phyloP scores from a whole-genome alignment of 2,797 vertebrate species.

The Squalus acanthias region DNA sequence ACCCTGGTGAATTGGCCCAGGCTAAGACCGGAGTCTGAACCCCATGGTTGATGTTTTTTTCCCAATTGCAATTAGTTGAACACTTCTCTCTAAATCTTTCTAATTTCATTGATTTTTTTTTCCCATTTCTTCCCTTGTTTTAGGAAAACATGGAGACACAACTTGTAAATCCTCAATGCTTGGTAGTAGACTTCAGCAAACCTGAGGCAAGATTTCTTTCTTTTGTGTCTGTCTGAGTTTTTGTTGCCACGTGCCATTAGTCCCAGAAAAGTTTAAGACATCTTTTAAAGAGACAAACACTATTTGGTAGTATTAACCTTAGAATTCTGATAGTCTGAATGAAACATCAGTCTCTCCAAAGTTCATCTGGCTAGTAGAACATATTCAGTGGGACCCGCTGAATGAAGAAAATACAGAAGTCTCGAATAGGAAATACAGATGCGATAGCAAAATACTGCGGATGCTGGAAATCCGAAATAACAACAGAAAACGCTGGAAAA shows the following conservation, averaged over 20 bases:
- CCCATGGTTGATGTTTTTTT: not conserved
- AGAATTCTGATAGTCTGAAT: not conserved
- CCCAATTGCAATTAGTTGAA: not conserved
- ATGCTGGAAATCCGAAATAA: too few species aligned
- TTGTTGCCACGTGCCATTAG: too few species aligned
- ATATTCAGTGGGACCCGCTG: not conserved
- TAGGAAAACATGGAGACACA: slow-evolving; percentile 83
- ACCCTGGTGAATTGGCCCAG: not conserved
- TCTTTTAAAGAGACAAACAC: not conserved
- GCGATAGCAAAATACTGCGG: too few species aligned
- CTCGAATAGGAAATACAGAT: not conserved
- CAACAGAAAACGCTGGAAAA: too few species aligned
- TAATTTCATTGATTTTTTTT: not conserved
- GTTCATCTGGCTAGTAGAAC: not conserved
- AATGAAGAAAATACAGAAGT: not conserved
- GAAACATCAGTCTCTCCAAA: not conserved
- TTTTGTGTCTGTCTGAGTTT: not conserved
- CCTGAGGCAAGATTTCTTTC: slow-evolving; percentile 70
- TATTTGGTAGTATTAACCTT: not conserved
- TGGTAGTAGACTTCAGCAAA: slow-evolving; percentile 87
- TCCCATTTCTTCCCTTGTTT: slow-evolving; percentile 40
- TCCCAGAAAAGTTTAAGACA: not conserved
- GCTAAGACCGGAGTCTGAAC: not conserved
- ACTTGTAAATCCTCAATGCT: slow-evolving; percentile 72
- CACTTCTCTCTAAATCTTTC: not conserved